These are phyloP conservation scores for Hofmannophila pseudospretella DNA, from an alignment of 2,888 invertebrate genomes.

Conservation along the genomic window DNA sequence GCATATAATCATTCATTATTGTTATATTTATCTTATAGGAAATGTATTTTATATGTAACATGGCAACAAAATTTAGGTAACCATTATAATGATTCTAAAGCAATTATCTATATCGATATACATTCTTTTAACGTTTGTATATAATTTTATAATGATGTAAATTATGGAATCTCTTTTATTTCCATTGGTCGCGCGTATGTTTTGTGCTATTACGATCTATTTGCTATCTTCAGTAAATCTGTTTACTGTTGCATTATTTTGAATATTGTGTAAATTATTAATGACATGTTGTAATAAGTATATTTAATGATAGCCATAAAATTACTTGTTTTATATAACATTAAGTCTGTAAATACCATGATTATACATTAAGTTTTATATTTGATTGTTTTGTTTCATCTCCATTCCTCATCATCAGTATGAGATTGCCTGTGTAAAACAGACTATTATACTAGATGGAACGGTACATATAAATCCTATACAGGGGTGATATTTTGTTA, in stretches of 20 bases:
- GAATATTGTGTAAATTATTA: slow-evolving; percentile 72
- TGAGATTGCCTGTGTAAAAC: too few relatives aligned
- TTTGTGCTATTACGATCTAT: slow-evolving; percentile 63
- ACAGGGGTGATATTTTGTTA: too few relatives aligned
- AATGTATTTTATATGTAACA: slow-evolving; percentile 15
- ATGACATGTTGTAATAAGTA: slow-evolving; percentile 75
- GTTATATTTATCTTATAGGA: slow-evolving; percentile 9
- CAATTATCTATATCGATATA: slow-evolving; percentile 61
- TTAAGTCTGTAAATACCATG: slow-evolving; percentile 77
- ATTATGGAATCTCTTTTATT: slow-evolving; percentile 73
- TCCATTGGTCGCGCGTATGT: slow-evolving; percentile 60
- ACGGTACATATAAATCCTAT: too few relatives aligned
- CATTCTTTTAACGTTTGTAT: slow-evolving; percentile 60
- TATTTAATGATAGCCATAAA: slow-evolving; percentile 74
- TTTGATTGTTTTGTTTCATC: slow-evolving; percentile 64
- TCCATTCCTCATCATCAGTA: slow-evolving; percentile 25
- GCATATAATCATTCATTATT: slow-evolving; percentile 9
- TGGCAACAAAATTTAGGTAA: slow-evolving; percentile 21
- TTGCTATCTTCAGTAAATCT: slow-evolving; percentile 60
- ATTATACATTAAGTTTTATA: slow-evolving; percentile 79
- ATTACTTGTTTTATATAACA: slow-evolving; percentile 75
- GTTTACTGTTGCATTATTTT: slow-evolving; percentile 72
- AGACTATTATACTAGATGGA: too few relatives aligned
- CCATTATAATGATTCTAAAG: slow-evolving; percentile 23
- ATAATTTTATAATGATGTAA: slow-evolving; percentile 65